Evolutionary conservation across 2,797 vertebrate species (phyloP), one percentile per base, ranked within the genome.

Genomic region (Sebastes alutus): DNA sequence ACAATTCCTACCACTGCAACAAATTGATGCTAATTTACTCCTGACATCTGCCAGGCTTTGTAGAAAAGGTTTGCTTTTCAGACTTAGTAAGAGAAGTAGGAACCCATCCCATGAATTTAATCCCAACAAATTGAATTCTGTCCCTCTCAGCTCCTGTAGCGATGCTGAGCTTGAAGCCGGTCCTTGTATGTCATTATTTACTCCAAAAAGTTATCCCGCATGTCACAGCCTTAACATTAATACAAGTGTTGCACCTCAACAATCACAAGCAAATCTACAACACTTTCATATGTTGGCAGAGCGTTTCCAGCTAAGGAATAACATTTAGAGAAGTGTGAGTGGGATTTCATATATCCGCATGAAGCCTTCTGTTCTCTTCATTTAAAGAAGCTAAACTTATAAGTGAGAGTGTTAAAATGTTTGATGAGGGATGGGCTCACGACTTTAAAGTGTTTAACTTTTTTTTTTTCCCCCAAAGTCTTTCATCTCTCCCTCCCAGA

Each of bases 401-500:
- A 78, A 87, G 85, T 87, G 72, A 75, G 76, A 75, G 88, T 68
- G 89, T 85, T 83, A 81, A 85, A 88, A 85, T 91, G 87, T 89
- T 93, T 88, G 78, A 89, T 86, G 84, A 85, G 86, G 86, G 83
- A 91, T 30, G 84, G 83, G 84, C 80, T 54, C 33, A 10, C 62
- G 35, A 73, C 88, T 93, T 91, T 81, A 82, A 74, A 82, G 84
- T 78, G 76, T 86, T 83, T 60, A 66, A 78, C 66, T 79, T 60
- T 29, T 64, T 56, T 81, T 78, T 63, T 64, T 49, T 32, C 5
- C 0, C 61, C 56, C 49, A 2, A 70, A 90, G 77, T 90, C 93
- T 93, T 94, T 94, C 85, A 93, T 92, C 84, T 88, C 68, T 77
- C 54, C 58, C 77, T 90, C 84, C 59, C 72, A 23, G 77, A 90